Base-by-base conservation (phyloP, 1,140 invertebrate species). In the Lasioglossum baleicum region DNA sequence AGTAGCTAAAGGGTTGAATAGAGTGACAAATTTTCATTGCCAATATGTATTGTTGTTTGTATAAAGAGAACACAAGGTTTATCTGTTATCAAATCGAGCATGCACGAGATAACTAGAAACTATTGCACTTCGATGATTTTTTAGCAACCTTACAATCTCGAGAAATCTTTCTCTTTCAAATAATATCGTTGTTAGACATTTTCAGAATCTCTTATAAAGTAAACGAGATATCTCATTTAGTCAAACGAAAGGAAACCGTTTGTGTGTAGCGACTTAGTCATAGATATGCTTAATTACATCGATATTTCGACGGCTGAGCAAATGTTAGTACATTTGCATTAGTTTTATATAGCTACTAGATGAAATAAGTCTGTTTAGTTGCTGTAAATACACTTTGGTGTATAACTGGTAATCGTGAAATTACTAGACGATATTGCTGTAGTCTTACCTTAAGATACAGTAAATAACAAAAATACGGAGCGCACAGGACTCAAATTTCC, bases 251-350 rank as follows among this genome's bases (percentile, higher is more conserved):
- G 11, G n/a, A 67, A 15, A 67, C 42, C 44, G 42, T 13, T n/a
- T 51, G 76, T 58, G 85, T 65, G 58, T 75, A 81, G 64, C 65
- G 82, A 75, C 80, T 88, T 88, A 83, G 82, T 89, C 88, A 88
- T 87, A 83, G 88, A 89, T 89, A 89, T 89, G 88, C 88, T 88
- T 89, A 83, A 68, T 88, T 77, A 71, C 76, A 79, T 85, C 67
- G 80, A 76, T 68, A 60, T 40, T 73, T 78, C 81, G 75, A 83
- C 80, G 77, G 65, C 70, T 58, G 83, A 71, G 84, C 83, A 83
- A 86, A 87, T 79, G 70, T 35, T 42, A 22, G 26, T 66, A 75
- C 73, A 63, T 79, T 82, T 70, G 60, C 61, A 15, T 78, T 67
- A 48, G 13, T 70, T 53, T 73, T 65, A 61, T 13, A 72, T 84